These are phyloP conservation scores for Coreoperca whiteheadi DNA, from an alignment of 2,113 vertebrate genomes.

Conservation along the genomic window DNA sequence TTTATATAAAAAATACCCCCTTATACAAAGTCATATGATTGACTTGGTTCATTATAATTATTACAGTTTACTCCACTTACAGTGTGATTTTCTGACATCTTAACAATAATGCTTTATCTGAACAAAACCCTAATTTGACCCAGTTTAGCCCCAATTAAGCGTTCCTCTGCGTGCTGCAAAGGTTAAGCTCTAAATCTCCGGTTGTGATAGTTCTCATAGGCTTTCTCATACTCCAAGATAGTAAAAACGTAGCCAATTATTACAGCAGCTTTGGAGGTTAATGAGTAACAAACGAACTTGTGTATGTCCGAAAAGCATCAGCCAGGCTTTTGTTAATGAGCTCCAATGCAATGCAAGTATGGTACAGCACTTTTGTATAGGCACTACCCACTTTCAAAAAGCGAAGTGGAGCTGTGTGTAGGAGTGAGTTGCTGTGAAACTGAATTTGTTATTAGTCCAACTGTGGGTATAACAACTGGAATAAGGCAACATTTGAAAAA, in stretches of 20 bases:
- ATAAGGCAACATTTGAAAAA: slow-evolving; percentile 47
- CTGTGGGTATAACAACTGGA: slow-evolving; percentile 60
- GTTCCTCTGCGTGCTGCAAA: slow-evolving; percentile 1
- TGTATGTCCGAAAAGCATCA: slow-evolving; percentile 15
- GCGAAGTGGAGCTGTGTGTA: slow-evolving; percentile 22
- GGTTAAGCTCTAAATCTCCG: slow-evolving; percentile 23
- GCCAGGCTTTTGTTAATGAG: slow-evolving; percentile 44
- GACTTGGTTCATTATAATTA: not conserved
- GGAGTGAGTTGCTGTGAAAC: slow-evolving; percentile 62
- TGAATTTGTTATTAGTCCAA: slow-evolving; percentile 63
- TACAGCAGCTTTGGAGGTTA: slow-evolving; percentile 17
- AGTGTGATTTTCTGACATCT: not conserved
- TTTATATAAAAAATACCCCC: not conserved
- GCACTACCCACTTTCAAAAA: slow-evolving; percentile 27
- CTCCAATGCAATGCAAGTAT: slow-evolving; percentile 17
- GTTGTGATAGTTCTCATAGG: slow-evolving; percentile 24
- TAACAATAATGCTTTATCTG: not conserved
- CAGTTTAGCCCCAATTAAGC: slow-evolving; percentile 45
- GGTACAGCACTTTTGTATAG: slow-evolving; percentile 13
- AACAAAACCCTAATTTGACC: slow-evolving; percentile 24
- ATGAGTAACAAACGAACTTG: not conserved
- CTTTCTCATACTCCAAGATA: slow-evolving; percentile 29
- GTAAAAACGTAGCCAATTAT: slow-evolving; percentile 45
- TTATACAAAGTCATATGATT: not conserved
- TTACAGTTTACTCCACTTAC: not conserved